Base-by-base conservation (phyloP, 2,888 invertebrate genomes). In the Gastrophysa polygoni region DNA sequence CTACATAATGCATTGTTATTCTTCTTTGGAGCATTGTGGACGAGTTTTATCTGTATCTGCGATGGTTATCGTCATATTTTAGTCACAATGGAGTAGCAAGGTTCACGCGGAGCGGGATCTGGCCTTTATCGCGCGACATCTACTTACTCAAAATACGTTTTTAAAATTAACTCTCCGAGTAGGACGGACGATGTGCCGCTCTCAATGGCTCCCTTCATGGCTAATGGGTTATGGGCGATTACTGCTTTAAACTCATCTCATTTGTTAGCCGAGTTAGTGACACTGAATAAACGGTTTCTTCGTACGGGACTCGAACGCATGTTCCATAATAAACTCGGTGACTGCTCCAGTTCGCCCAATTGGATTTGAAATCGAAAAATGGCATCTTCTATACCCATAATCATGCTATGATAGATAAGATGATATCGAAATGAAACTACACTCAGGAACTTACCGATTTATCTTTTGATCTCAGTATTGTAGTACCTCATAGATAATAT, bases 1-100 rank as follows among this genome's bases (percentile, higher is more conserved):
- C 69, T 71, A 60, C 67, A 70, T 65, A 57, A 62, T 50, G 61
- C 67, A 66, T 73, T 70, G 68, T 70, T 69, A 66, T 68, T 70
- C 70, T 69, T 73, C 73, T 73, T 75, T 73, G 69, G 68, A 64
- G 71, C 68, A 74, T 73, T 75, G 74, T 76, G 69, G 71, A 51
- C 32, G 49, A 50, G 47, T 61, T 68, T 75, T 77, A 79, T 78
- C 78, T 75, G 60, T 71, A 78, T 79, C 80, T 73, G 71, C 70
- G 81, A 81, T 81, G 76, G 71, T 78, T 80, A 81, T 81, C 80
- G 68, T 77, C 78, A 77, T 79, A 79, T 80, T 80, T 79, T 76
- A 75, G 77, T 76, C 78, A 80, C 80, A 80, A 80, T 80, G 73
- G 76, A 70, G 73, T 73, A 72, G 74, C 71, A 67, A 75, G 73